Conservation (phyloP, 2,797 vertebrate species). For the Coilia nasus region DNA sequence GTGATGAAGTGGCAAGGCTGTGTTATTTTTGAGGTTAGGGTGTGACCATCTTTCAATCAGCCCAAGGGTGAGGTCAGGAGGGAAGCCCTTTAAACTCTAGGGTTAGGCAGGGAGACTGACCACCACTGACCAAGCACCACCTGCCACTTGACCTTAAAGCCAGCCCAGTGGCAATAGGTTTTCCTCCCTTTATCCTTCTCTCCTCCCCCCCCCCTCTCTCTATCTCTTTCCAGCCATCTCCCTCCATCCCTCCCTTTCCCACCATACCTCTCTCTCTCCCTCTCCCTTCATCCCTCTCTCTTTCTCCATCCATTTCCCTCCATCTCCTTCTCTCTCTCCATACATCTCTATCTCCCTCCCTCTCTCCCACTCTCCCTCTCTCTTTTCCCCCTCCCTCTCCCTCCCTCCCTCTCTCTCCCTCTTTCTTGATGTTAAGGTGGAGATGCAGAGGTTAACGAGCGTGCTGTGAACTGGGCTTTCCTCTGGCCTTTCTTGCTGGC, state of each 20-base stretch:
- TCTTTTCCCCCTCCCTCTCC: too few species aligned
- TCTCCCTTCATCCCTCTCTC: too few species aligned
- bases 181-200: too few species aligned
- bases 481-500: conserved; percentile 31
- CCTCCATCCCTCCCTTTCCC: too few species aligned
- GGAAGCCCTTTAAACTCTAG: background rate
- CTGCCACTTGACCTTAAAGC: too few species aligned
- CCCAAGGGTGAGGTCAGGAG: background rate
- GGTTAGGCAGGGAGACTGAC: background rate
- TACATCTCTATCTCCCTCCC: conserved; percentile 48
- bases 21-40: background rate
- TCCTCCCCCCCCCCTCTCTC: conserved; percentile 7
- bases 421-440: background rate
- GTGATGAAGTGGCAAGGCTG: background rate
- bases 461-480: conserved; percentile 32
- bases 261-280: too few species aligned
- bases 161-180: too few species aligned
- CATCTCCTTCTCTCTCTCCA: conserved; percentile 25
- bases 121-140: background rate
- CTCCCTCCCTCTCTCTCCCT: background rate
- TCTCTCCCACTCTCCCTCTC: conserved; percentile 10
- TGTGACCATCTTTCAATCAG: background rate
- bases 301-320: too few species aligned
- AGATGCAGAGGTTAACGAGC: conserved; percentile 27
- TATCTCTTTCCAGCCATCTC: conserved; percentile 28